phyloP scores from a whole-genome alignment of 2,888 invertebrate genomes.

The Macaria notata region DNA sequence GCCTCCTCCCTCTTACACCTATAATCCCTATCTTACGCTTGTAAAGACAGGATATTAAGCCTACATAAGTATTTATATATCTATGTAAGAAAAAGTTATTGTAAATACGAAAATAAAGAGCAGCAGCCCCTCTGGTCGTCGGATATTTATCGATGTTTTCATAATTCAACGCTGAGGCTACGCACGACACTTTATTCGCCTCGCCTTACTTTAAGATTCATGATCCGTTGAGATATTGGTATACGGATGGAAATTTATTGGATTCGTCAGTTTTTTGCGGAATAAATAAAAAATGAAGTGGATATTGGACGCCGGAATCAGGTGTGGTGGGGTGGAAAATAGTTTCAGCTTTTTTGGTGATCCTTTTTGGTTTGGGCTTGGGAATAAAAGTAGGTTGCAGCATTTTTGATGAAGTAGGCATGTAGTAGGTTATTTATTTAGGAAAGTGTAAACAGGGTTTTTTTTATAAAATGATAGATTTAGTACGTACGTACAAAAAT shows the following conservation, averaged over 20 bases:
- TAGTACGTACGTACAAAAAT: too few species aligned
- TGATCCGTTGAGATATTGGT: constrained; percentile 69
- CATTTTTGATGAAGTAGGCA: constrained; percentile 1
- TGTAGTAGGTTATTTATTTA: background rate
- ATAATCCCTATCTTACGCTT: too few species aligned
- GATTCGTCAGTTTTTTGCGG: constrained; percentile 39
- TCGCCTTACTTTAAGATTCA: constrained; percentile 72
- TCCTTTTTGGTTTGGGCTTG: constrained; percentile 4
- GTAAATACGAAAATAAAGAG: constrained; percentile 11
- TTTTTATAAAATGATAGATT: too few species aligned
- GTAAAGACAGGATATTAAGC: too few species aligned
- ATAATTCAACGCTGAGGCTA: constrained; percentile 69
- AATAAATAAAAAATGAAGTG: constrained; percentile 38
- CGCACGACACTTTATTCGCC: constrained; percentile 64
- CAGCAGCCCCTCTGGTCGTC: constrained; percentile 32
- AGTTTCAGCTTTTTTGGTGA: constrained; percentile 13
- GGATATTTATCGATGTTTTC: constrained; percentile 75
- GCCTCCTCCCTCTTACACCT: too few species aligned
- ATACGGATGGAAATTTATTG: constrained; percentile 39
- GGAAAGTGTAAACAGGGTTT: too few species aligned
- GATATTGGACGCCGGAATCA: constrained; percentile 30
- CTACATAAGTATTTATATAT: too few species aligned
- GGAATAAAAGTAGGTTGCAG: background rate
- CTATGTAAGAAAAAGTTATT: constrained; percentile 14
- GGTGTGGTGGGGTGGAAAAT: constrained; percentile 25